Conservation (phyloP, 2,113 vertebrate species). For the Scopus umbretta region DNA sequence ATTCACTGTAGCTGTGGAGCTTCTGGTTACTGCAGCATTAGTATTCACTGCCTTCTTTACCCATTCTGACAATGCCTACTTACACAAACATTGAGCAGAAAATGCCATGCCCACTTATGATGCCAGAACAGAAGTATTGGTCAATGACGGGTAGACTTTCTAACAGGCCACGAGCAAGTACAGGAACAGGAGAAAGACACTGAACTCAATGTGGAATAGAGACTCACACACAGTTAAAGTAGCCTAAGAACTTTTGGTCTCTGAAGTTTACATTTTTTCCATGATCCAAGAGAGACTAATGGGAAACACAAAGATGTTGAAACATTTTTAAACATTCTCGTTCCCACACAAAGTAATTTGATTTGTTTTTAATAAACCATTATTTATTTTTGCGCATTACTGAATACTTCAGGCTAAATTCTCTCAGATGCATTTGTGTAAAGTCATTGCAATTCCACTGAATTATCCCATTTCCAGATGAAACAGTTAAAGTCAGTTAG, state of each 20-base stretch:
- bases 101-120: not conserved
- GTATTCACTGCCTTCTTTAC: not conserved
- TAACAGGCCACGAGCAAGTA: not conserved
- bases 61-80: not conserved
- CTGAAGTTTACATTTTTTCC: not conserved
- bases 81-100: slow-evolving; percentile 1
- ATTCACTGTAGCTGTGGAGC: not conserved
- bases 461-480: not conserved
- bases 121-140: not conserved
- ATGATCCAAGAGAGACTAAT: not conserved
- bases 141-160: not conserved
- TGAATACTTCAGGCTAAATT: not conserved
- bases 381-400: not conserved
- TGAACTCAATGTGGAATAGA: not conserved
- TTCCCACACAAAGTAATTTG: not conserved
- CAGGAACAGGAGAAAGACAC: not conserved
- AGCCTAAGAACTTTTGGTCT: not conserved
- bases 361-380: not conserved
- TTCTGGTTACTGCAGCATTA: not conserved
- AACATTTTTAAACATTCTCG: not conserved
- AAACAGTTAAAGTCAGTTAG: not conserved
- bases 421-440: not conserved
- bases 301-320: not conserved
- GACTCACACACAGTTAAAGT: not conserved
- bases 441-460: not conserved